A percentile compares a stretch with the other conserved stretches of the same genome.
Evolutionary conservation across 2,113 vertebrate genomes (phyloP).

Genomic region (Lepus americanus): DNA sequence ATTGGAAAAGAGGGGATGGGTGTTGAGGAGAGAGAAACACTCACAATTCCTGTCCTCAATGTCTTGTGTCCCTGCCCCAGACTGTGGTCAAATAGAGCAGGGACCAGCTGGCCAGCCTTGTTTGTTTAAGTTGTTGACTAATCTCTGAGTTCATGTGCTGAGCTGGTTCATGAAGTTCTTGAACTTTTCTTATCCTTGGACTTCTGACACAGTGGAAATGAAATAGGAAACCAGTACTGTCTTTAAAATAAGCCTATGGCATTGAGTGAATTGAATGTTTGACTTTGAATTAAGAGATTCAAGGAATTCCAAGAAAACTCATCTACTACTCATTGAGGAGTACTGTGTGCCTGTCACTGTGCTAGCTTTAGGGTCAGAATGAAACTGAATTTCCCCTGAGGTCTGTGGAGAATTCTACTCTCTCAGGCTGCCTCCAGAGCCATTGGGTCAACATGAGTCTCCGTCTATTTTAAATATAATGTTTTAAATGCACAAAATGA

Average conservation of each 20-base stretch:
- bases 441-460: background rate
- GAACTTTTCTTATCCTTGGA: constrained; percentile 84
- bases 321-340: background rate
- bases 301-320: constrained; percentile 36
- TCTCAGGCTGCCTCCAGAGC: background rate
- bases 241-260: constrained; percentile 41
- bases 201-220: constrained; percentile 55
- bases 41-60: constrained; percentile 74
- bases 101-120: constrained; percentile 87
- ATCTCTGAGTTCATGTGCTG: constrained; percentile 89
- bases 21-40: constrained; percentile 64
- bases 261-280: constrained; percentile 35
- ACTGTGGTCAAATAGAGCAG: constrained; percentile 88
- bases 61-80: constrained; percentile 85
- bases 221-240: constrained; percentile 77
- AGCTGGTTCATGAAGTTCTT: constrained; percentile 90
- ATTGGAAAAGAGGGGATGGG: background rate
- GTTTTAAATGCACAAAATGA: constrained; percentile 22
- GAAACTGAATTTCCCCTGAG: background rate
- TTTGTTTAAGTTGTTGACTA: constrained; percentile 91
- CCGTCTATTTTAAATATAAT: background rate
- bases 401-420: background rate
- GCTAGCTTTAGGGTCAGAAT: background rate
- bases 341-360: background rate
- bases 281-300: constrained; percentile 52